phyloP scores from a whole-genome alignment of 2,797 vertebrate species.

The Threskiornis aethiopicus region DNA sequence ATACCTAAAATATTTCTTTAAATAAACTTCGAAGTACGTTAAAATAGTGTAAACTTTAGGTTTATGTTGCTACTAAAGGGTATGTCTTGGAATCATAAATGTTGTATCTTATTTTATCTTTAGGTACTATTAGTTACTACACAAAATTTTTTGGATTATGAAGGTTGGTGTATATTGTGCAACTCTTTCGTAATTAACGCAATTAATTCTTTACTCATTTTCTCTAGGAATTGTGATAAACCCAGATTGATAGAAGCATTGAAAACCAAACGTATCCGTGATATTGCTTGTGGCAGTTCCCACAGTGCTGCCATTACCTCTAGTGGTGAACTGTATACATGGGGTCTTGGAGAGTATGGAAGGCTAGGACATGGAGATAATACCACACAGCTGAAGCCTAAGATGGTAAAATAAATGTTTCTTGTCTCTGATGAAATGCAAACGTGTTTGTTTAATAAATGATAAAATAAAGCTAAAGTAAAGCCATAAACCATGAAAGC shows the following conservation, averaged over 20 bases:
- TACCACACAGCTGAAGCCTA: conserved; percentile 95
- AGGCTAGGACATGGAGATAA: conserved; percentile 97
- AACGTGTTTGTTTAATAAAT: not conserved
- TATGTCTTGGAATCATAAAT: not conserved
- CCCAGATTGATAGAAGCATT: conserved; percentile 94
- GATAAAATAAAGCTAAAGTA: not conserved
- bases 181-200: not conserved
- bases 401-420: conserved; percentile 82
- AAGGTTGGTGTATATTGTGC: not conserved
- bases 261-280: conserved; percentile 96
- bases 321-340: conserved; percentile 95
- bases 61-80: not conserved
- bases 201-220: not conserved
- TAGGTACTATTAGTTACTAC: not conserved
- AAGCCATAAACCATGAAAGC: not conserved
- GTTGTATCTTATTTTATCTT: not conserved
- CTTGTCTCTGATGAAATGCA: not conserved
- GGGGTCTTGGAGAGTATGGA: conserved; percentile 98
- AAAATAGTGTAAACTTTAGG: not conserved
- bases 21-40: not conserved
- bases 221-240: conserved; percentile 95
- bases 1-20: not conserved
- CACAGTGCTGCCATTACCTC: conserved; percentile 98
- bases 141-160: not conserved
- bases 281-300: conserved; percentile 97